Conservation (phyloP, 2,888 invertebrate species). For the Petrophora chlorosata region DNA sequence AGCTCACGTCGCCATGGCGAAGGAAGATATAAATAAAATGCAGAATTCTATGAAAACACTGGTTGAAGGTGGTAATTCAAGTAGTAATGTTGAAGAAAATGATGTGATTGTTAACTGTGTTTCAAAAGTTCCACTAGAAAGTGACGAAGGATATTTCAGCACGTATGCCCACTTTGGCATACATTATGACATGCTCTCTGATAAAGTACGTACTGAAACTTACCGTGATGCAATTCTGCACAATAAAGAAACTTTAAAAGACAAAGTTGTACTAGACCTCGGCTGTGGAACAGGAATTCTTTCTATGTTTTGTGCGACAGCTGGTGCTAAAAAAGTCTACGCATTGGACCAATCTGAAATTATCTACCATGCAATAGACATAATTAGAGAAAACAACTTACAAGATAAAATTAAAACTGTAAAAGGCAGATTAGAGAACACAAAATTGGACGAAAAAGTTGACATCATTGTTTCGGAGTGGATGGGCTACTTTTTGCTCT, state of each 20-base stretch:
- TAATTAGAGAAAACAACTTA: slow-evolving; percentile 92
- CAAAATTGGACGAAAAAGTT: slow-evolving; percentile 89
- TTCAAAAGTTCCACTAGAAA: slow-evolving; percentile 80
- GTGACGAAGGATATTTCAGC: slow-evolving; percentile 91
- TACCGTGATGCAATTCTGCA: slow-evolving; percentile 93
- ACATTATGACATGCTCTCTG: slow-evolving; percentile 97
- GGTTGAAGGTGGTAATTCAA: slow-evolving; percentile 67
- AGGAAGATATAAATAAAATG: slow-evolving; percentile 85
- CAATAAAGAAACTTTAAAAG: slow-evolving; percentile 87
- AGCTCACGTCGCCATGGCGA: slow-evolving; percentile 83
- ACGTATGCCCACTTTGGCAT: slow-evolving; percentile 96
- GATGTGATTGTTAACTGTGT: slow-evolving; percentile 61
- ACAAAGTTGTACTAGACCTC: slow-evolving; percentile 95
- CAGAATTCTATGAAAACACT: slow-evolving; percentile 82
- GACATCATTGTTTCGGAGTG: slow-evolving; percentile 98
- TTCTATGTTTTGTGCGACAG: slow-evolving; percentile 98
- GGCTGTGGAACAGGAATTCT: slow-evolving; percentile 99
- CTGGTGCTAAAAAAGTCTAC: slow-evolving; percentile 95
- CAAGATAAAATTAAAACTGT: slow-evolving; percentile 89
- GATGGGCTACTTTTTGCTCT: slow-evolving; percentile 99
- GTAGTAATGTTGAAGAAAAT: slow-evolving; percentile 40
- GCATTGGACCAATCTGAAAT: slow-evolving; percentile 98
- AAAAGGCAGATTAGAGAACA: slow-evolving; percentile 94
- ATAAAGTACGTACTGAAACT: slow-evolving; percentile 92
- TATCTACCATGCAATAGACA: slow-evolving; percentile 97